Conservation (phyloP, 2,113 vertebrate genomes). For the Pagrus major region DNA sequence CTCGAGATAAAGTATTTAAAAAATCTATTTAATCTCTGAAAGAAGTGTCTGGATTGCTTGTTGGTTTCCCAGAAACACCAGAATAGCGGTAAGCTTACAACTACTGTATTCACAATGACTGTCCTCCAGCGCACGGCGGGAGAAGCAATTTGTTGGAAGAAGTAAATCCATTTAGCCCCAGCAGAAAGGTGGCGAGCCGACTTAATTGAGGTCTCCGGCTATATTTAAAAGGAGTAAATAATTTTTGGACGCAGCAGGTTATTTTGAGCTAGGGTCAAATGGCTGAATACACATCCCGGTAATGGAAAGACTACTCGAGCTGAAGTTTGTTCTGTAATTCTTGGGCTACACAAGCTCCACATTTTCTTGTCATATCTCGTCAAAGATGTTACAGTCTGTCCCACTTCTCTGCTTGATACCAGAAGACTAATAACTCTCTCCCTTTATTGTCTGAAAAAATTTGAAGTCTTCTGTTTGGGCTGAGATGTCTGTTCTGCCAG, state of each 20-base stretch:
- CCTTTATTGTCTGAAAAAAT: slow-evolving; percentile 35
- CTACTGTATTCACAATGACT: slow-evolving; percentile 51
- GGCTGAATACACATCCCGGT: slow-evolving; percentile 45
- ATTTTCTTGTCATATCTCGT: slow-evolving; percentile 42
- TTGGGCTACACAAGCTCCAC: slow-evolving; percentile 6
- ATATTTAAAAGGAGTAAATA: slow-evolving; percentile 79
- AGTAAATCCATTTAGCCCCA: slow-evolving; percentile 77
- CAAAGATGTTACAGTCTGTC: slow-evolving; percentile 29
- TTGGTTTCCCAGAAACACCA: slow-evolving; percentile 49
- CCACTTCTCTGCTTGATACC: slow-evolving; percentile 39
- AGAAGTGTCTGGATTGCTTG: slow-evolving; percentile 32
- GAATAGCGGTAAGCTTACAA: slow-evolving; percentile 25
- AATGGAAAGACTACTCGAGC: slow-evolving; percentile 56
- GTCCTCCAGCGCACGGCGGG: slow-evolving; percentile 43
- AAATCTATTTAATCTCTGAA: slow-evolving; percentile 30
- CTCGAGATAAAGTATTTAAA: slow-evolving; percentile 23
- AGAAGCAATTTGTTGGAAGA: slow-evolving; percentile 77
- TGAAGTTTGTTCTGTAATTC: slow-evolving; percentile 49
- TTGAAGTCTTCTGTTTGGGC: slow-evolving; percentile 38
- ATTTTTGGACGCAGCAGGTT: slow-evolving; percentile 63
- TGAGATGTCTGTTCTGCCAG: slow-evolving; percentile 47
- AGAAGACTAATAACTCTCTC: slow-evolving; percentile 34
- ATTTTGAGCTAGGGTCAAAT: slow-evolving; percentile 67
- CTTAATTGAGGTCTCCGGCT: slow-evolving; percentile 78
- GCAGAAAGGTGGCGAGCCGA: slow-evolving; percentile 72